These are phyloP conservation scores for Sarcophaga carnaria DNA, from an alignment of 2,888 invertebrate genomes.

Conservation along the genomic window DNA sequence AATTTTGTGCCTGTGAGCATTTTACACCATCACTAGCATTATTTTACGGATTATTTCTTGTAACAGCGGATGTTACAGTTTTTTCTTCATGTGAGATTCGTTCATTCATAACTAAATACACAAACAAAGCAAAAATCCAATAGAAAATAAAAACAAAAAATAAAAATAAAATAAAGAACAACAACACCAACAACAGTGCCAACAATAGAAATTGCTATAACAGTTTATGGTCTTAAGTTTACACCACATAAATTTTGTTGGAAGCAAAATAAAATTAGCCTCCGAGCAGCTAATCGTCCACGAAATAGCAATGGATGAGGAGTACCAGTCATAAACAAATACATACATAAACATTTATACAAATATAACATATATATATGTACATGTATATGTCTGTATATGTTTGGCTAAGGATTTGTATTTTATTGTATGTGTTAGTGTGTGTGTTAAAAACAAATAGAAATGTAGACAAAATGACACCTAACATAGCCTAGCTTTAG, in stretches of 20 bases:
- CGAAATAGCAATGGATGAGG: constrained; percentile 72
- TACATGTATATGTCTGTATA: background rate
- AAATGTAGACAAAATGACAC: constrained; percentile 20
- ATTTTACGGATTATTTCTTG: constrained; percentile 21
- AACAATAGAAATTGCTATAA: constrained; percentile 70
- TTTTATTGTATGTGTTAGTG: background rate
- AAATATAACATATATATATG: too few species aligned
- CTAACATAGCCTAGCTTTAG: background rate
- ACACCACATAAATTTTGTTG: constrained; percentile 78
- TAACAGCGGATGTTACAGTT: background rate
- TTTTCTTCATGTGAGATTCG: background rate
- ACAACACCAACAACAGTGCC: constrained; percentile 50
- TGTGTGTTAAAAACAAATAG: constrained; percentile 11
- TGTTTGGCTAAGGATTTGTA: background rate
- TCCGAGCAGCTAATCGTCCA: constrained; percentile 75
- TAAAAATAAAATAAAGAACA: background rate
- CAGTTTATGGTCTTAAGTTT: constrained; percentile 78
- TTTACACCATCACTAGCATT: background rate
- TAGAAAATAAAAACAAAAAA: background rate
- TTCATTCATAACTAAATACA: constrained; percentile 21
- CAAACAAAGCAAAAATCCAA: background rate
- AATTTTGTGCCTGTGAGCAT: background rate
- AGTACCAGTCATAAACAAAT: constrained; percentile 33
- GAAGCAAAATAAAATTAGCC: constrained; percentile 74
- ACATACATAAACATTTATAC: background rate